A percentile compares a stretch with the other conserved stretches of the same genome.
These are phyloP conservation scores for Hycleus cichorii DNA, from an alignment of 1,140 invertebrate genomes.

Conservation along the genomic window DNA sequence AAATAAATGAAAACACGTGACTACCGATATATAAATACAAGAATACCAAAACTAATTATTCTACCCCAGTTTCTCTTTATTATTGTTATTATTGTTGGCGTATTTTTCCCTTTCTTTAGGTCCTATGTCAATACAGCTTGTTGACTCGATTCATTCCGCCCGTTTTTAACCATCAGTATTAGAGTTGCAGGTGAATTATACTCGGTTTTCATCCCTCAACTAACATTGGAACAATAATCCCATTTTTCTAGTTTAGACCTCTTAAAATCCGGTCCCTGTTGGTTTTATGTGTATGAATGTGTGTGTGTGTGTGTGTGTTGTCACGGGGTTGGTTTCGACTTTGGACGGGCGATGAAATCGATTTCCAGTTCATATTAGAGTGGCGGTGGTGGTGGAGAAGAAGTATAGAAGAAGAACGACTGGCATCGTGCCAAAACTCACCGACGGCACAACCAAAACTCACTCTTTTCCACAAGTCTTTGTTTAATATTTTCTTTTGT, in stretches of 20 bases:
- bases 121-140: too few species aligned
- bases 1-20: too few species aligned
- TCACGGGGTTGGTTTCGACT: slow-evolving; percentile 10
- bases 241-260: slow-evolving; percentile 7
- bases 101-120: too few species aligned
- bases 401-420: not conserved
- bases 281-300: too few species aligned
- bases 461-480: not conserved
- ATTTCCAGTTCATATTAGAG: slow-evolving; percentile 20
- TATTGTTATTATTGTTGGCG: too few species aligned
- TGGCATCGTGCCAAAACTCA: slow-evolving; percentile 20
- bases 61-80: too few species aligned
- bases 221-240: slow-evolving; percentile 6
- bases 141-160: too few species aligned
- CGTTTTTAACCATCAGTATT: too few species aligned
- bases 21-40: too few species aligned
- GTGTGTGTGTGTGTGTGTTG: not conserved
- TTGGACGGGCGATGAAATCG: slow-evolving; percentile 10
- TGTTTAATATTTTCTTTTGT: too few species aligned
- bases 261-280: not conserved
- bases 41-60: too few species aligned
- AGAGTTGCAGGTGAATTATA: too few species aligned
- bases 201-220: not conserved
- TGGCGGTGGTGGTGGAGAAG: not conserved
- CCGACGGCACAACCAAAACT: slow-evolving; percentile 14